Evolutionary conservation across 1,140 invertebrate species (phyloP).

Genomic region (Panagrolaimus sp.): DNA sequence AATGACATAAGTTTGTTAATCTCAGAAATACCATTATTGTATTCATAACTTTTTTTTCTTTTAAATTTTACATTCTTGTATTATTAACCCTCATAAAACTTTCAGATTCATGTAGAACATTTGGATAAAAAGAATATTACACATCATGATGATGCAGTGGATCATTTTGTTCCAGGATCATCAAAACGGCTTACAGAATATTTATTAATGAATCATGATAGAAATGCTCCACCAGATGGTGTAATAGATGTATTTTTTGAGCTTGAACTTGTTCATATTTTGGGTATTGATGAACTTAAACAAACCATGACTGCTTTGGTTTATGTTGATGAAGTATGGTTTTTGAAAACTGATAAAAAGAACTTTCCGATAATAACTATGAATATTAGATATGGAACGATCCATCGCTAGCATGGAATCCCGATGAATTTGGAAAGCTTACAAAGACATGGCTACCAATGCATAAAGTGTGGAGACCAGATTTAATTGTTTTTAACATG

Average conservation of each 20-base stretch:
- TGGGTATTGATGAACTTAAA: conserved; percentile 51
- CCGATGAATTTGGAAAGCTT: conserved; percentile 48
- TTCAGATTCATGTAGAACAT: too few species aligned
- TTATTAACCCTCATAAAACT: too few species aligned
- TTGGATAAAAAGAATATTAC: too few species aligned
- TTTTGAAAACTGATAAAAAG: background rate
- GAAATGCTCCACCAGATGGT: conserved; percentile 46
- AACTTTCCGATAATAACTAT: too few species aligned
- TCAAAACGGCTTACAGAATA: conserved; percentile 7
- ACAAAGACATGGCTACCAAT: conserved; percentile 54
- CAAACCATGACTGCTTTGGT: conserved; percentile 53
- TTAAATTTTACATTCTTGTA: too few species aligned
- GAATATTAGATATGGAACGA: conserved; percentile 55
- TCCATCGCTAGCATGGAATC: conserved; percentile 55
- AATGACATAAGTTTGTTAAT: too few species aligned
- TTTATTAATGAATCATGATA: conserved; percentile 30
- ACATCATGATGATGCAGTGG: background rate
- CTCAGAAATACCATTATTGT: too few species aligned
- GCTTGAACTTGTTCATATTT: conserved; percentile 48
- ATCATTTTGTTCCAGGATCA: conserved; percentile 1
- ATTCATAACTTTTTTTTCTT: too few species aligned
- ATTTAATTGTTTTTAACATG: conserved; percentile 59
- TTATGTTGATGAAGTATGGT: conserved; percentile 46
- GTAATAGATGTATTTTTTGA: conserved; percentile 49
- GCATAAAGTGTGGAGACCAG: conserved; percentile 54